Conservation (phyloP, 2,888 invertebrate genomes). For the Plagodis dolabraria region DNA sequence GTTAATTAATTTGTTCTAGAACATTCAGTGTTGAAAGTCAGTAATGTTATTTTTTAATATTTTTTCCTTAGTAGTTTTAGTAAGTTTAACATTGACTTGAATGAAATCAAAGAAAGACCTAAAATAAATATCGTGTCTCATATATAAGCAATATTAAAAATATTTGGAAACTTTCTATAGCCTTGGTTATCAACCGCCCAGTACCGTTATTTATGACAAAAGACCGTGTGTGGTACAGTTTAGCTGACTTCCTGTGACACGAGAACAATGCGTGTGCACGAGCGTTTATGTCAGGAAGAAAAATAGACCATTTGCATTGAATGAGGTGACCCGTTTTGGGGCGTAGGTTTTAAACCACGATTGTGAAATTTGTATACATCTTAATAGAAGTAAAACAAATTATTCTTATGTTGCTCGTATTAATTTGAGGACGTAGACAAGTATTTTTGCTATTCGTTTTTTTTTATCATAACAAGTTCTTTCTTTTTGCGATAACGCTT, state of each 20-base stretch:
- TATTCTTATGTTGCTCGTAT: not conserved
- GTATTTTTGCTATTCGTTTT: no score
- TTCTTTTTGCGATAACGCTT: no score
- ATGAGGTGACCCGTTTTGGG: constrained; percentile 42
- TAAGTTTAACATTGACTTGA: no score
- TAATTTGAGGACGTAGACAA: no score
- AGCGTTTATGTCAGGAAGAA: constrained; percentile 49
- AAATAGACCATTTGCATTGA: constrained; percentile 68
- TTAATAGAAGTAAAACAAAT: not conserved
- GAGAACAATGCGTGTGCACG: constrained; percentile 56
- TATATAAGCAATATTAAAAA: not conserved
- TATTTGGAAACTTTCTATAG: constrained; percentile 25
- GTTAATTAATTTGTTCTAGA: no score
- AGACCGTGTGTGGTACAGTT: constrained; percentile 55
- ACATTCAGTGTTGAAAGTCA: no score
- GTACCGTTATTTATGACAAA: constrained; percentile 65
- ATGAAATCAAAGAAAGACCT: no score
- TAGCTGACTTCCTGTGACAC: constrained; percentile 62
- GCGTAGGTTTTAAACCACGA: constrained; percentile 37
- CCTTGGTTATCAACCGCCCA: constrained; percentile 59
- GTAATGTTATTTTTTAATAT: no score
- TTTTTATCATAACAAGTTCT: no score
- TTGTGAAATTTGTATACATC: not conserved
- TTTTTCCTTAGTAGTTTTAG: no score
- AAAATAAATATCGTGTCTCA: not conserved